These are phyloP conservation scores for Trinorchestia longiramus DNA, from an alignment of 1,140 invertebrate species.

Conservation along the genomic window DNA sequence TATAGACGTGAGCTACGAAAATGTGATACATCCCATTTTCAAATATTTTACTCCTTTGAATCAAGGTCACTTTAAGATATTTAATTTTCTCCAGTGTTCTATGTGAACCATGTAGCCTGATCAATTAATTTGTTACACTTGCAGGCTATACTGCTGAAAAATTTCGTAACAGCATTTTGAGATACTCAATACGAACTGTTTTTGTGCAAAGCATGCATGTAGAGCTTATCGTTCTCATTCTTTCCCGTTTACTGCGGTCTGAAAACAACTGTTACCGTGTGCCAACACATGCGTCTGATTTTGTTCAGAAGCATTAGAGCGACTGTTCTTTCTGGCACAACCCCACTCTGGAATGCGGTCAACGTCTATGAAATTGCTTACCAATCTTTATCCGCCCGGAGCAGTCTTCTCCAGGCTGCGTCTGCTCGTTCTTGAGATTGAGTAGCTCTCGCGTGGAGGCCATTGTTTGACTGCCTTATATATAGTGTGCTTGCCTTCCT, in stretches of 20 bases:
- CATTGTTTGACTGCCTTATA: not conserved
- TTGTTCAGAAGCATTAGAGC: not conserved
- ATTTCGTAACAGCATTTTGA: not conserved
- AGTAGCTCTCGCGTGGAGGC: not conserved
- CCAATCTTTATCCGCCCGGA: not conserved
- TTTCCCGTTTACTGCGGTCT: not conserved
- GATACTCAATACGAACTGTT: not conserved
- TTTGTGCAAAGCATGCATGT: not conserved
- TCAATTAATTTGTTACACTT: not conserved
- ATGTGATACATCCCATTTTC: no score
- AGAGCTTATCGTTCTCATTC: not conserved
- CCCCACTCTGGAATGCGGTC: conserved; percentile 24
- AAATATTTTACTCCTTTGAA: no score
- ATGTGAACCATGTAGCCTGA: not conserved
- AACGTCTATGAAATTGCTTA: not conserved
- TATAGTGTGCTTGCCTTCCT: not conserved
- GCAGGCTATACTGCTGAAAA: not conserved
- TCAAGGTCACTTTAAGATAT: no score
- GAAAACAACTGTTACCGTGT: not conserved
- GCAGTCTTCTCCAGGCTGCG: not conserved
- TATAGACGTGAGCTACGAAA: no score
- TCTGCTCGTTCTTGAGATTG: not conserved
- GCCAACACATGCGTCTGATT: not conserved
- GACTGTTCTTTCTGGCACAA: not conserved
- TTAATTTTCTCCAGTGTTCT: not conserved